Evolutionary conservation across 2,888 invertebrate species (phyloP).

Genomic region (Poecilobothrus nobilitatus): DNA sequence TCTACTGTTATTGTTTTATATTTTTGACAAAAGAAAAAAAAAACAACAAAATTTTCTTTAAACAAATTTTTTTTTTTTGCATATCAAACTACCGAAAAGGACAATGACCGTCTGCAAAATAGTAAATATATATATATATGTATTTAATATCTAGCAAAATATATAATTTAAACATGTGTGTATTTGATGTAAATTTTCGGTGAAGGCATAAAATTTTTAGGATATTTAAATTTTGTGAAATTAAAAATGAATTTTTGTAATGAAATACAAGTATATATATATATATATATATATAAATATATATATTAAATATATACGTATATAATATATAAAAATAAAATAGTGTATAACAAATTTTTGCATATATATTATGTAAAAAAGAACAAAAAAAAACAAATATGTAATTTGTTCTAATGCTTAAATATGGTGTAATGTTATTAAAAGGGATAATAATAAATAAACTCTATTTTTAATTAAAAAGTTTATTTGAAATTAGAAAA

Average conservation of each 20-base stretch:
- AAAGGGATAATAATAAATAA: too few relatives aligned
- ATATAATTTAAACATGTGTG: too few relatives aligned
- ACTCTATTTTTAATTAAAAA: too few relatives aligned
- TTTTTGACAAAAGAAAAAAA: neutral
- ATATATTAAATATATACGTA: neutral
- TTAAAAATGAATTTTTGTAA: neutral
- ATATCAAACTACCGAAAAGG: constrained; percentile 6
- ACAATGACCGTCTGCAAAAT: constrained; percentile 6
- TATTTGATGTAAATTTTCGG: neutral
- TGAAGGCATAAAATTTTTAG: neutral
- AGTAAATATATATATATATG: neutral
- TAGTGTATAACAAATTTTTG: too few relatives aligned
- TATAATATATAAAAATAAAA: too few relatives aligned
- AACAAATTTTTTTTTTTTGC: neutral
- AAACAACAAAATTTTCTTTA: neutral
- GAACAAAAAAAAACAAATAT: too few relatives aligned
- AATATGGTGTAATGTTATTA: too few relatives aligned
- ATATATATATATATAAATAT: neutral
- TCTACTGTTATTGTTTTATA: neutral
- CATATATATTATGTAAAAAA: too few relatives aligned
- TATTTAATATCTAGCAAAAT: neutral
- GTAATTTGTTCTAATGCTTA: too few relatives aligned
- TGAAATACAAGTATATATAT: neutral
- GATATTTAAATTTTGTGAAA: neutral
- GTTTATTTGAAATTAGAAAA: too few relatives aligned